These are phyloP conservation scores for Cancer borealis DNA, from an alignment of 2,888 invertebrate species.

Conservation along the genomic window DNA sequence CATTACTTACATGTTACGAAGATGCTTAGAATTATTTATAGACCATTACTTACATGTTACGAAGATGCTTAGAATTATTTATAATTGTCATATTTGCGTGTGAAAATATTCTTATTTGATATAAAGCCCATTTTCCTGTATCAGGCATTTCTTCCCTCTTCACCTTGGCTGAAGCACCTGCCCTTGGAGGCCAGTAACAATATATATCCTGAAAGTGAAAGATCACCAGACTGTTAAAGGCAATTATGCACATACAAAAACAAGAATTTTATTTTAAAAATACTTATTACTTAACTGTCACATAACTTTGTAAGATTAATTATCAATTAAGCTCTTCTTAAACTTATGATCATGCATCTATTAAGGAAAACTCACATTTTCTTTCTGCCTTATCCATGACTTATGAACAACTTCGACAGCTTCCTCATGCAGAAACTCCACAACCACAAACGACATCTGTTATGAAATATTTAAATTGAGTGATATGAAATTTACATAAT, in stretches of 20 bases:
- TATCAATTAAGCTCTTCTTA: not conserved
- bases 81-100: not conserved
- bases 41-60: too few species aligned
- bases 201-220: not conserved
- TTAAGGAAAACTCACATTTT: conserved; percentile 4
- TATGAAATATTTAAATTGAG: not conserved
- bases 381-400: conserved; percentile 3
- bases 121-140: not conserved
- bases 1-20: not conserved
- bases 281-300: not conserved
- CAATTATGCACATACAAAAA: not conserved
- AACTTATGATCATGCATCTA: not conserved
- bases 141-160: not conserved
- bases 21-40: not conserved
- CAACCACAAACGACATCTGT: not conserved
- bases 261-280: not conserved
- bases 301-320: not conserved
- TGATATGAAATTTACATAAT: conserved; percentile 1
- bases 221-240: not conserved
- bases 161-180: conserved; percentile 1
- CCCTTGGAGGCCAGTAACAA: conserved; percentile 20
- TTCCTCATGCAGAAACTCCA: not conserved
- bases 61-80: not conserved
- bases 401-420: conserved; percentile 32
- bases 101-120: not conserved